phyloP scores from a whole-genome alignment of 2,888 invertebrate species.

The Elgonia sp. region DNA sequence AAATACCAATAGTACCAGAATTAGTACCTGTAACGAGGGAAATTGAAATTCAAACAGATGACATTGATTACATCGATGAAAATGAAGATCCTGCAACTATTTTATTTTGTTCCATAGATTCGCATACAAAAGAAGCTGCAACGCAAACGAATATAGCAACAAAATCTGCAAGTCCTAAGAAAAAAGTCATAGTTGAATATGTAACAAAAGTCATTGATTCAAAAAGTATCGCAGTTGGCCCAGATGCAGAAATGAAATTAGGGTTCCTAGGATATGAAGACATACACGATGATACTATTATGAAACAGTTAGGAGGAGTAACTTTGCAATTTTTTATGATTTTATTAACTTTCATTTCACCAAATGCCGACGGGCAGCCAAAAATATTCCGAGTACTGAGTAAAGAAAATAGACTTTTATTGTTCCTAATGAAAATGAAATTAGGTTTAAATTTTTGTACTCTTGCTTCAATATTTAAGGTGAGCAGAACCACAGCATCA shows the following conservation, averaged over 20 bases:
- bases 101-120: conserved; percentile 1
- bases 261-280: conserved; percentile 19
- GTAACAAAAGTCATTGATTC: not conserved
- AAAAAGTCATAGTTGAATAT: conserved; percentile 4
- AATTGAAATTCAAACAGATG: conserved; percentile 6
- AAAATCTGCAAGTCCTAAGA: not conserved
- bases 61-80: not conserved
- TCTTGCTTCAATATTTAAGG: conserved; percentile 10
- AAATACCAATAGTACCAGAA: not conserved
- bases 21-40: not conserved
- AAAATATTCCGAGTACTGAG: too few species aligned
- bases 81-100: not conserved
- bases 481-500: not conserved
- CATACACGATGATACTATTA: conserved; percentile 1
- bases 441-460: not conserved
- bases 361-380: too few species aligned
- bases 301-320: conserved; percentile 20
- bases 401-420: conserved; percentile 7
- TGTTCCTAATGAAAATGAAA: conserved; percentile 26
- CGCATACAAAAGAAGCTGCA: not conserved
- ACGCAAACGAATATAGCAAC: conserved; percentile 4
- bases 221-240: conserved; percentile 9
- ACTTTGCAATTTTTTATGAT: not conserved
- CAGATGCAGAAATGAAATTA: conserved; percentile 11
- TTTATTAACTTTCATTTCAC: too few species aligned